Conservation (phyloP, 2,113 vertebrate species). For the Stictonetta naevosa region DNA sequence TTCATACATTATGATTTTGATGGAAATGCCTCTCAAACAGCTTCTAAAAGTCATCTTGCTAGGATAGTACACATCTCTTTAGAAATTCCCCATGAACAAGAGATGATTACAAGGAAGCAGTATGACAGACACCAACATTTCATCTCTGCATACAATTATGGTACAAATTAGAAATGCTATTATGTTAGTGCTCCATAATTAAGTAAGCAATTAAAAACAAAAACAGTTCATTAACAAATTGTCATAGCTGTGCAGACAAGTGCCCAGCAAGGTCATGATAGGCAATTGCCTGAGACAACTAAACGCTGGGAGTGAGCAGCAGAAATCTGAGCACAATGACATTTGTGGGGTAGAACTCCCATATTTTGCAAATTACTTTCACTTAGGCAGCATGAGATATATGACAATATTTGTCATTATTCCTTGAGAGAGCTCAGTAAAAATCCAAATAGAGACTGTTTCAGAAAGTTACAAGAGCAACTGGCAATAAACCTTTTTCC, state of each 20-base stretch:
- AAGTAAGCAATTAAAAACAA: constrained; percentile 89
- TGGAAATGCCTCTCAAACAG: constrained; percentile 64
- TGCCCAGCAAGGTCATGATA: constrained; percentile 79
- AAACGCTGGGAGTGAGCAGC: constrained; percentile 52
- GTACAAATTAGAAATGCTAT: constrained; percentile 84
- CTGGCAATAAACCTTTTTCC: neutral
- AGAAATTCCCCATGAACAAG: constrained; percentile 79
- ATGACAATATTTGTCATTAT: constrained; percentile 15
- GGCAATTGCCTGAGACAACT: constrained; percentile 63
- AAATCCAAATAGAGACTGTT: neutral
- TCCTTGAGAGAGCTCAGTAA: neutral
- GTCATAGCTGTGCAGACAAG: constrained; percentile 78
- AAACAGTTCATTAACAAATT: constrained; percentile 86
- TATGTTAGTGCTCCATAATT: constrained; percentile 83
- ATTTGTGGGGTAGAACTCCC: neutral
- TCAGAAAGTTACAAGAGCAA: constrained; percentile 38
- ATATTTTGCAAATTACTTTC: constrained; percentile 49
- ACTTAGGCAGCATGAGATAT: neutral
- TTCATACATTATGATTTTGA: constrained; percentile 29
- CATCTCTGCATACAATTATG: constrained; percentile 85
- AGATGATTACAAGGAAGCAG: constrained; percentile 78
- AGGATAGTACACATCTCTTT: constrained; percentile 75
- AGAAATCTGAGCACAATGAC: constrained; percentile 39
- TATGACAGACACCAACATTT: constrained; percentile 81
- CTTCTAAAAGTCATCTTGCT: constrained; percentile 68